These are phyloP conservation scores for Ametastegia equiseti DNA, from an alignment of 2,888 invertebrate species.

Conservation along the genomic window DNA sequence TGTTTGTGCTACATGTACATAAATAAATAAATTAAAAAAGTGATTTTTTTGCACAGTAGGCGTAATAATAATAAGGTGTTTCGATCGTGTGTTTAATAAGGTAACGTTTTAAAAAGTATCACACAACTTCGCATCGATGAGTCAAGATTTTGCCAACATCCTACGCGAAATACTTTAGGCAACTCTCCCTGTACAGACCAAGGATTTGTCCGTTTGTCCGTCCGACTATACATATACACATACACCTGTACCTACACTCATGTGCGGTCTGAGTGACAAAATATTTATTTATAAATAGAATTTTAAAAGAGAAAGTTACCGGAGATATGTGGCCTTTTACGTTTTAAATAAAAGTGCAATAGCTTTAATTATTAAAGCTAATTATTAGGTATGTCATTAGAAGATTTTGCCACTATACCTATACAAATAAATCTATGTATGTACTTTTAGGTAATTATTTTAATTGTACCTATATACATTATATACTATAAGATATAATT, in stretches of 20 bases:
- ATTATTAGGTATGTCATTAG: background rate
- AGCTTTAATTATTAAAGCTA: background rate
- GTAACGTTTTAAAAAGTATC: conserved; percentile 27
- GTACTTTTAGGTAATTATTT: background rate
- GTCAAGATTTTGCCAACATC: conserved; percentile 40
- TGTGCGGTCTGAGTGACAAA: conserved; percentile 22
- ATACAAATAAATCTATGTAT: too few species aligned
- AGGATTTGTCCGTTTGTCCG: background rate
- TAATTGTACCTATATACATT: too few species aligned
- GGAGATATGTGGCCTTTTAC: conserved; percentile 39
- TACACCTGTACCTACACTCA: background rate
- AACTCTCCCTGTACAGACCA: background rate
- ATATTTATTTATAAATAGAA: conserved; percentile 35
- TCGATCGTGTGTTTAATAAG: background rate
- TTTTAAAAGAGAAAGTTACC: conserved; percentile 38
- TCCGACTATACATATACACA: background rate
- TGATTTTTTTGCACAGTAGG: background rate
- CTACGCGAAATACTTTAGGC: conserved; percentile 25
- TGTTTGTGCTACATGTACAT: background rate
- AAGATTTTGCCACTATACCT: background rate
- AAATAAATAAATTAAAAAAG: background rate
- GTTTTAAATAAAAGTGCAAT: conserved; percentile 40
- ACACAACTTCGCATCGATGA: conserved; percentile 19
- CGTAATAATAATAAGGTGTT: background rate
- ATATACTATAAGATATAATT: too few species aligned